These are phyloP conservation scores for Paradoxurus hermaphroditus DNA, from an alignment of 2,113 vertebrate species.

Conservation along the genomic window DNA sequence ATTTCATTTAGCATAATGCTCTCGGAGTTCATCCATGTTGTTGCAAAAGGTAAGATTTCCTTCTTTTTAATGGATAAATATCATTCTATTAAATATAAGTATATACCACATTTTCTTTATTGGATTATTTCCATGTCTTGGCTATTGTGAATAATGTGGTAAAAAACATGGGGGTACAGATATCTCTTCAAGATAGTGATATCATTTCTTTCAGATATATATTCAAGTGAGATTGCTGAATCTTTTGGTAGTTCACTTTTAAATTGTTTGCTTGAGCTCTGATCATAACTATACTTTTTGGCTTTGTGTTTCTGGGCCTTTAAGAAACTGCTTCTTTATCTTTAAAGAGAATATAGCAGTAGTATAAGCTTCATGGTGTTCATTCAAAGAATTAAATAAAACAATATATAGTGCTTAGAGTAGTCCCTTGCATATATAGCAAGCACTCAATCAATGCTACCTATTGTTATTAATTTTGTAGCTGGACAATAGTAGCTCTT, in stretches of 20 bases:
- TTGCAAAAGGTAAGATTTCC: neutral
- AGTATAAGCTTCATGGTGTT: neutral
- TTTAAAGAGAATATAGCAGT: neutral
- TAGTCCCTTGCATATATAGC: neutral
- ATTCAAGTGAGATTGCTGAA: neutral
- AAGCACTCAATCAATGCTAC: neutral
- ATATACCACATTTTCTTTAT: neutral
- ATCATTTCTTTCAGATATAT: neutral
- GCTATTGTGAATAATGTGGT: neutral
- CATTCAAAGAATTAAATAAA: neutral
- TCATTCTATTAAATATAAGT: neutral
- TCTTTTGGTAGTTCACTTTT: neutral
- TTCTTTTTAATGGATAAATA: neutral
- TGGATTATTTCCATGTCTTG: neutral
- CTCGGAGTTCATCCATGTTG: neutral
- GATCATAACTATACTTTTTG: neutral
- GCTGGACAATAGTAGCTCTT: neutral
- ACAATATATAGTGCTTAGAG: neutral
- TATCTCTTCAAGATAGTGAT: neutral
- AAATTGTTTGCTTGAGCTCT: neutral
- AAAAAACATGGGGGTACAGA: neutral
- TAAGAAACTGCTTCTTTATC: neutral
- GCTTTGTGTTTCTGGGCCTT: neutral
- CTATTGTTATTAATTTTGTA: neutral
- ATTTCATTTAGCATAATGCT: neutral